These are phyloP conservation scores for Sinodicranocentrus sp. DNA, from an alignment of 2,888 invertebrate species.

Conservation along the genomic window DNA sequence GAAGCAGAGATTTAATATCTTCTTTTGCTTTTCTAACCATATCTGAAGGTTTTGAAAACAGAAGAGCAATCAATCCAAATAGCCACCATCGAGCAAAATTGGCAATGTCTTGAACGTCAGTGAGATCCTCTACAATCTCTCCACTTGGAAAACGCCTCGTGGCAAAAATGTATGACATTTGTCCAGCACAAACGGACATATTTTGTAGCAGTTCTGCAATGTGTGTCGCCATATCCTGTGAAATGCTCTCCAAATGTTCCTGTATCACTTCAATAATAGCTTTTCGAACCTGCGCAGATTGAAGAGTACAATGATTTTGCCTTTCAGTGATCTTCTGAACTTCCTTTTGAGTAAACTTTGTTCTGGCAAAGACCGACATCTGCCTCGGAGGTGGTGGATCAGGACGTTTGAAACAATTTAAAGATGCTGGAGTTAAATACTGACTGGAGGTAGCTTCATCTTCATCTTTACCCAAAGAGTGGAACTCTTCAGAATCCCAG, in stretches of 20 bases:
- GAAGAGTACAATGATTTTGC: neutral
- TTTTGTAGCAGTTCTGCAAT: neutral
- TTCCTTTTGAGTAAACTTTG: neutral
- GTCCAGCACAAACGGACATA: neutral
- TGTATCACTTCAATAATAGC: constrained; percentile 9
- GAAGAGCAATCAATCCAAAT: neutral
- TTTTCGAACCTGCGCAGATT: neutral
- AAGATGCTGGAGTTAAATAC: too few species aligned
- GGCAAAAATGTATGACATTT: constrained; percentile 21
- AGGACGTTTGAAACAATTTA: constrained; percentile 28
- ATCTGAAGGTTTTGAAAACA: neutral
- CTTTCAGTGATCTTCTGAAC: neutral
- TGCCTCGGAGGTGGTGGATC: neutral
- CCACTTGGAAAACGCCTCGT: constrained; percentile 10
- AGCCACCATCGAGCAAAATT: constrained; percentile 38
- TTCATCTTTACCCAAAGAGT: too few species aligned
- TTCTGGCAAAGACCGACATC: neutral
- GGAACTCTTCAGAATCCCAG: too few species aligned
- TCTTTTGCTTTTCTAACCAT: neutral
- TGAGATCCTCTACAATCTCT: constrained; percentile 17
- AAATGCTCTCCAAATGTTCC: neutral
- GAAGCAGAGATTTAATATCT: neutral
- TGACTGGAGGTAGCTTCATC: too few species aligned
- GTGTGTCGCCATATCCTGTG: neutral
- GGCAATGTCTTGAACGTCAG: constrained; percentile 2